phyloP scores from a whole-genome alignment of 2,797 vertebrate species.

The Hydrophis major region DNA sequence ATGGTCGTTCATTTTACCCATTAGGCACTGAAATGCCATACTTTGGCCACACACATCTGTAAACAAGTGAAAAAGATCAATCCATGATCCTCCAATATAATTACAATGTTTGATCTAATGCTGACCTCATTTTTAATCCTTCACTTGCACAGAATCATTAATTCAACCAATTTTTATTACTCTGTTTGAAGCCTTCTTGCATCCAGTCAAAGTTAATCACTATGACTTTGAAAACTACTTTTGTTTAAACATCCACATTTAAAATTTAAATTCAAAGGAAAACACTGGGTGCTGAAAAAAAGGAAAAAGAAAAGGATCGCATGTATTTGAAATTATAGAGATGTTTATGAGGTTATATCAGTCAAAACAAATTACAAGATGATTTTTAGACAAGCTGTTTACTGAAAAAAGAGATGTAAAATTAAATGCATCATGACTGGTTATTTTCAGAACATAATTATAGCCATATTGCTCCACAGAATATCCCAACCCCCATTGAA shows the following conservation, averaged over 20 bases:
- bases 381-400: conserved; percentile 3
- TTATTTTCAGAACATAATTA: conserved; percentile 17
- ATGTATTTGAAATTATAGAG: neutral
- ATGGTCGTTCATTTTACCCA: neutral
- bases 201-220: conserved; percentile 2
- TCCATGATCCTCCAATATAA: neutral
- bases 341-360: conserved; percentile 3
- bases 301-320: neutral
- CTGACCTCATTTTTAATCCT: neutral
- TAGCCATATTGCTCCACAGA: neutral
- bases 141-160: neutral
- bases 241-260: neutral
- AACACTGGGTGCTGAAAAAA: neutral
- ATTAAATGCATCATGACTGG: conserved; percentile 9
- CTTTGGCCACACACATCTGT: neutral
- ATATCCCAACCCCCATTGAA: neutral
- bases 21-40: neutral
- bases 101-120: neutral
- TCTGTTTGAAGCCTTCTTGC: neutral
- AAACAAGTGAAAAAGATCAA: neutral
- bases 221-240: conserved; percentile 1
- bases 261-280: neutral
- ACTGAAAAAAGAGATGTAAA: neutral
- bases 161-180: neutral
- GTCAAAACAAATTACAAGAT: conserved; percentile 12